These are phyloP conservation scores for Syndactyla subalaris DNA, from an alignment of 2,797 vertebrate species.

Conservation along the genomic window DNA sequence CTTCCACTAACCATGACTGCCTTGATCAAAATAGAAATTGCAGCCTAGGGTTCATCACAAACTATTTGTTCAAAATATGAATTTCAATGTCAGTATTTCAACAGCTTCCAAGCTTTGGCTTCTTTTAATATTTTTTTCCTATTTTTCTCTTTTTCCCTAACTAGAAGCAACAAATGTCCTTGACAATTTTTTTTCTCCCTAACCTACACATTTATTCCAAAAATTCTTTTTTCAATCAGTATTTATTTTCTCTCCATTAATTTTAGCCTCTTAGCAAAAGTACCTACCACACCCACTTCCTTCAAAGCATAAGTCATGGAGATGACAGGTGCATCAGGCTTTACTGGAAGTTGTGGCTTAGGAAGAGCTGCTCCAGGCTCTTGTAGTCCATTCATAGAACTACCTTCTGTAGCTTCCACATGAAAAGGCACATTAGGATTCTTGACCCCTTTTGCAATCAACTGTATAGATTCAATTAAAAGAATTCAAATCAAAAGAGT, in stretches of 20 bases:
- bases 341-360: slow-evolving; percentile 72
- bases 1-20: not conserved
- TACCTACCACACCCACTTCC: slow-evolving; percentile 92
- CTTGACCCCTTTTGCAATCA: slow-evolving; percentile 85
- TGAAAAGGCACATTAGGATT: slow-evolving; percentile 70
- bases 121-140: not conserved
- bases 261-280: not conserved
- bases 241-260: not conserved
- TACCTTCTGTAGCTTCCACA: slow-evolving; percentile 60
- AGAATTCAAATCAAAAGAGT: not conserved
- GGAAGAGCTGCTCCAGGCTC: slow-evolving; percentile 70
- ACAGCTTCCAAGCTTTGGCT: not conserved
- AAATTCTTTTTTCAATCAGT: not conserved
- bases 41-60: not conserved
- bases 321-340: slow-evolving; percentile 79
- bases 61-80: not conserved
- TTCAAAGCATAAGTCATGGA: slow-evolving; percentile 95
- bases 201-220: not conserved
- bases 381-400: slow-evolving; percentile 65
- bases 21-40: not conserved
- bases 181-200: not conserved
- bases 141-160: not conserved
- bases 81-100: not conserved
- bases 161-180: not conserved
- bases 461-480: slow-evolving; percentile 66